Conservation (phyloP, 2,113 vertebrate species). For the Salvator merianae region DNA sequence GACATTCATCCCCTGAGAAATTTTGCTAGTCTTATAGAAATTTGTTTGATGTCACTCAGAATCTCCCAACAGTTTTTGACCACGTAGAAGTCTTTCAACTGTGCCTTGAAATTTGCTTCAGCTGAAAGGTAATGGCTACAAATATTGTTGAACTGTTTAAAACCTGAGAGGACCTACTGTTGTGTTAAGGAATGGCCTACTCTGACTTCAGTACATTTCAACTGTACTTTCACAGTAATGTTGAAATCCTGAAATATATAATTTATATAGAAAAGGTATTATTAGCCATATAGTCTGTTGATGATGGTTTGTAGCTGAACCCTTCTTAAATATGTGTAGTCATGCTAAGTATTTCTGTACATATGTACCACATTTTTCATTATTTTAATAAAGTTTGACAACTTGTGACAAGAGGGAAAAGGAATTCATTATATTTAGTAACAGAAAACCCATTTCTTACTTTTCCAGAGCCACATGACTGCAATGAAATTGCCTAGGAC, state of each 20-base stretch:
- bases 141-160: not conserved
- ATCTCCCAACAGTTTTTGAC: not conserved
- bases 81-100: not conserved
- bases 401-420: conserved; percentile 77
- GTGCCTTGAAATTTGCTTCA: not conserved
- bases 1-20: not conserved
- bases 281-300: not conserved
- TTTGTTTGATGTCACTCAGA: not conserved
- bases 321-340: conserved; percentile 34
- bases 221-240: not conserved
- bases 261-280: conserved; percentile 34
- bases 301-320: not conserved
- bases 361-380: conserved; percentile 56
- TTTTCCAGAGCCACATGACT: conserved; percentile 66
- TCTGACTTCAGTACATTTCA: not conserved
- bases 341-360: conserved; percentile 40
- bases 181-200: not conserved
- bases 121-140: not conserved
- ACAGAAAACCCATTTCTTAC: conserved; percentile 82
- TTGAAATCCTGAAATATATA: conserved; percentile 5
- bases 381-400: conserved; percentile 81
- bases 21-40: not conserved
- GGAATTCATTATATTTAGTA: conserved; percentile 84
- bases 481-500: conserved; percentile 76
- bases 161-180: not conserved